Percentiles rank a stretch among this genome's conserved stretches.
These are phyloP conservation scores for Erythrocebus patas DNA, from an alignment of 2,113 vertebrate species.

Conservation along the genomic window DNA sequence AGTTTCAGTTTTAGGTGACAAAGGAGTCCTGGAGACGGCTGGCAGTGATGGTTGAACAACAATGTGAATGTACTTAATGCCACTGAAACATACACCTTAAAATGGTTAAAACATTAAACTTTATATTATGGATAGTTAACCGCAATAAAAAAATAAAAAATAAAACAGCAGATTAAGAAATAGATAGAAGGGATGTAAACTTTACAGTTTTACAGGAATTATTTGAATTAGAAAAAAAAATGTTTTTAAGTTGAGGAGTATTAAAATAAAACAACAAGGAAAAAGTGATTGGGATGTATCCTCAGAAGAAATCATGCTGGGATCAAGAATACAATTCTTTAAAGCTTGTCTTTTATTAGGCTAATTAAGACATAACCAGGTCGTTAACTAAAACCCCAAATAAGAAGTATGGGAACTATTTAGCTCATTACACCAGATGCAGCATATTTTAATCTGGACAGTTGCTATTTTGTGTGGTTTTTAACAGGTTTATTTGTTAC, in stretches of 20 bases:
- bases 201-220: background rate
- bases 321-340: background rate
- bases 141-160: background rate
- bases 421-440: background rate
- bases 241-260: background rate
- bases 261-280: background rate
- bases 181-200: background rate
- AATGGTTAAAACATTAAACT: background rate
- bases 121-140: background rate
- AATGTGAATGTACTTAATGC: background rate
- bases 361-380: background rate
- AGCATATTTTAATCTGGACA: background rate
- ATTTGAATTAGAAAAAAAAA: background rate
- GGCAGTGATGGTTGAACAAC: background rate
- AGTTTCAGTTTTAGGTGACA: background rate
- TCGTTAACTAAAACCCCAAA: background rate
- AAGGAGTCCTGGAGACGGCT: background rate
- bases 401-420: background rate
- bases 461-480: background rate
- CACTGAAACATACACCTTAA: background rate
- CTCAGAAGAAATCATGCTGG: background rate
- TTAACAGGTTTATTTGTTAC: background rate
- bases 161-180: background rate
- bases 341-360: background rate
- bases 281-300: background rate